phyloP scores from a whole-genome alignment of 2,888 invertebrate genomes.

The Diloba caeruleocephala region DNA sequence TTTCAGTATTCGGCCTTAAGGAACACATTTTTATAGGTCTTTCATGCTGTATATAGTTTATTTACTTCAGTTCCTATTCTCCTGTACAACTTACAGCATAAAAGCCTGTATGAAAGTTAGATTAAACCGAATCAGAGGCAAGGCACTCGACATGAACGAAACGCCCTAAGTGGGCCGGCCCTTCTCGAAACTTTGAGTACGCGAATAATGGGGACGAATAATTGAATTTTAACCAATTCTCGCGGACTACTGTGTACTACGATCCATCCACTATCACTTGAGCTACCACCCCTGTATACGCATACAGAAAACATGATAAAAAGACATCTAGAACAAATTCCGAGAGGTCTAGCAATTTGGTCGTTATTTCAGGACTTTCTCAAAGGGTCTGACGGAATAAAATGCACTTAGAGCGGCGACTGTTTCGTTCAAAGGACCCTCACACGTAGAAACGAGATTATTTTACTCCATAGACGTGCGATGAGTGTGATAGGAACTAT shows the following conservation, averaged over 20 bases:
- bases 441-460: slow-evolving; percentile 71
- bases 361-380: slow-evolving; percentile 56
- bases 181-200: slow-evolving; percentile 68
- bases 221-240: slow-evolving; percentile 82
- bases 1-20: too few species aligned
- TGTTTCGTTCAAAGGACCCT: slow-evolving; percentile 72
- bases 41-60: slow-evolving; percentile 16
- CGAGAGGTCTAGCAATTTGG: slow-evolving; percentile 56
- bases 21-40: slow-evolving; percentile 5
- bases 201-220: slow-evolving; percentile 77
- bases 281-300: slow-evolving; percentile 33
- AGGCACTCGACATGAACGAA: slow-evolving; percentile 61
- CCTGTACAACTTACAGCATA: slow-evolving; percentile 42
- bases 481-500: slow-evolving; percentile 51
- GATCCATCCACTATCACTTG: slow-evolving; percentile 50
- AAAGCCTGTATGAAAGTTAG: slow-evolving; percentile 67
- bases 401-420: slow-evolving; percentile 77
- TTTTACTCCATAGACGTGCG: slow-evolving; percentile 65
- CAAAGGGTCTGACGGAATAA: slow-evolving; percentile 77
- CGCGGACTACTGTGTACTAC: slow-evolving; percentile 63
- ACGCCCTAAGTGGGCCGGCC: slow-evolving; percentile 68
- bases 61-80: slow-evolving; percentile 22
- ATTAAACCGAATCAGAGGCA: slow-evolving; percentile 67
- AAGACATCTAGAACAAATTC: slow-evolving; percentile 9
- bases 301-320: slow-evolving; percentile 35